Conservation (phyloP, 2,113 vertebrate species). For the Nannospalax galili region DNA sequence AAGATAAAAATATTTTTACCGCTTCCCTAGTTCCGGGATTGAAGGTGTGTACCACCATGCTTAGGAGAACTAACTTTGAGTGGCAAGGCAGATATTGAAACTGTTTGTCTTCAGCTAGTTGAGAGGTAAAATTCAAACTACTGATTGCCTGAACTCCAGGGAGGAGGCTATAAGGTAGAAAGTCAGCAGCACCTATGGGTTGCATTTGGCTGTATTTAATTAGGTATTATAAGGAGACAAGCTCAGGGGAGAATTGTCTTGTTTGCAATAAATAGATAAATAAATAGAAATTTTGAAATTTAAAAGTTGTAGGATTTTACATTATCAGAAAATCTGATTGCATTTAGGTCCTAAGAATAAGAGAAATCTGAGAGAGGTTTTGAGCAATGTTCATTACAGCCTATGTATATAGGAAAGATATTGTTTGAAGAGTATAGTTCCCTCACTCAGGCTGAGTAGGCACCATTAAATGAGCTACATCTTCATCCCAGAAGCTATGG, state of each 20-base stretch:
- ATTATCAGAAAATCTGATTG: conserved; percentile 20
- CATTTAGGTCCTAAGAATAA: background rate
- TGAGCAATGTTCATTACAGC: background rate
- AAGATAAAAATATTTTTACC: too few species aligned
- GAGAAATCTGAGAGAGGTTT: conserved; percentile 9
- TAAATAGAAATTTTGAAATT: background rate
- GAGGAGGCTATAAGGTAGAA: background rate
- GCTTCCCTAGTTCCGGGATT: too few species aligned
- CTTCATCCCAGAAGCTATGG: background rate
- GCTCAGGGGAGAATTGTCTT: conserved; percentile 10
- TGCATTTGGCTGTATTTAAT: conserved; percentile 26
- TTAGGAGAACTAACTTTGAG: too few species aligned
- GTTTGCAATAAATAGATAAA: conserved; percentile 17
- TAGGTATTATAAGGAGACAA: background rate
- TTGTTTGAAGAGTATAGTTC: background rate
- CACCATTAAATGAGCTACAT: background rate
- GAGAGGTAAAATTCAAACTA: background rate
- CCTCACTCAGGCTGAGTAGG: background rate
- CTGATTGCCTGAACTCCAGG: background rate
- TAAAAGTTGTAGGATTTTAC: background rate
- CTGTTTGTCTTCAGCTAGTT: background rate
- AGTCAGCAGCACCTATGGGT: background rate
- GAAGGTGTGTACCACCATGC: too few species aligned
- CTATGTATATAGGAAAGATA: background rate
- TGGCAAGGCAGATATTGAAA: too few species aligned